Conservation (phyloP, 92 coral and sea anemone genomes). For the Blastomussa wellsi region DNA sequence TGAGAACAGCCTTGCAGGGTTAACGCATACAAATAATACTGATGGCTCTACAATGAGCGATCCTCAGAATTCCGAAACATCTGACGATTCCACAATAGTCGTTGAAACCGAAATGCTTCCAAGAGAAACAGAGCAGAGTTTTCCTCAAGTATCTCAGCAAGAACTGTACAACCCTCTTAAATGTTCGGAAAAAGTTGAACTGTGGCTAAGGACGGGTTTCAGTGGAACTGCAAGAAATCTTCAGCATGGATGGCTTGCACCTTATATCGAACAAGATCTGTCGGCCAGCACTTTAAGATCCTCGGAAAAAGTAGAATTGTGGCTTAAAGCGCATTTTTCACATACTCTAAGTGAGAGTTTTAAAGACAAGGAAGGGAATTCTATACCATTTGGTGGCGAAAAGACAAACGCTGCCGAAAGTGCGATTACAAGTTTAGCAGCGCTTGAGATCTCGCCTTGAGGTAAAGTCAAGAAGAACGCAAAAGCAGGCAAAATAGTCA, state of each 20-base stretch:
- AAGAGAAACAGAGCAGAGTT: neutral
- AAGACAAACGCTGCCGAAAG: slow-evolving; percentile 19
- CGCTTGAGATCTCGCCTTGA: slow-evolving; percentile 30
- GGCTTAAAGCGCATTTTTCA: slow-evolving; percentile 59
- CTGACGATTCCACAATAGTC: neutral
- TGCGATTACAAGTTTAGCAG: slow-evolving; percentile 36
- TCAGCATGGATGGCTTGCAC: slow-evolving; percentile 42
- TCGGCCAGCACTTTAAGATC: slow-evolving; percentile 36
- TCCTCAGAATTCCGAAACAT: slow-evolving; percentile 1
- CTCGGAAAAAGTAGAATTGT: slow-evolving; percentile 56
- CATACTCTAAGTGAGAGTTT: neutral
- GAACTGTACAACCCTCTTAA: slow-evolving; percentile 38
- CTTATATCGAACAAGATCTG: slow-evolving; percentile 53
- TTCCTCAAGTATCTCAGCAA: slow-evolving; percentile 16
- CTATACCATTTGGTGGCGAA: neutral
- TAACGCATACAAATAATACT: neutral
- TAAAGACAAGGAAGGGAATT: slow-evolving; percentile 1
- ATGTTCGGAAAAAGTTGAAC: slow-evolving; percentile 54
- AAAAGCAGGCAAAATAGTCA: neutral
- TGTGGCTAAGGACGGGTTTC: slow-evolving; percentile 45
- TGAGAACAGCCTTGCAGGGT: neutral
- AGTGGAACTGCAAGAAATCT: neutral
- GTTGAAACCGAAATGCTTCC: neutral
- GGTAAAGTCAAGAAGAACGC: neutral
- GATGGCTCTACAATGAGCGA: neutral